Percentiles rank a stretch among this genome's conserved stretches.
These are phyloP conservation scores for Pimpla rufipes DNA, from an alignment of 2,888 invertebrate species.

Conservation along the genomic window DNA sequence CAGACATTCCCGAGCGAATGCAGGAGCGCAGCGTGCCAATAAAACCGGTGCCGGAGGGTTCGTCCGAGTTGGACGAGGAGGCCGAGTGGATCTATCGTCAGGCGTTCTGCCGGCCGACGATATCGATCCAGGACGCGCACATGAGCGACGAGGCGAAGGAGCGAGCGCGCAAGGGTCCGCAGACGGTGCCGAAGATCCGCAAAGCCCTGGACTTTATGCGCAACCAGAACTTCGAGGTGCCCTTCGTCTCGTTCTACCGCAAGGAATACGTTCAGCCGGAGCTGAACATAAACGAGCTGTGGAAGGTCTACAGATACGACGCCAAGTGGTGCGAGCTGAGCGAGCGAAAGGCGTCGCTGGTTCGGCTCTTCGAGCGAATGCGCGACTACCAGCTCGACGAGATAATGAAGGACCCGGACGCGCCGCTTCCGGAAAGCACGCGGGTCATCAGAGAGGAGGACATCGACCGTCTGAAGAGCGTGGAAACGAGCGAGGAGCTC, in stretches of 20 bases:
- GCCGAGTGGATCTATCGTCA: conserved; percentile 98
- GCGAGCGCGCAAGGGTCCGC: conserved; percentile 88
- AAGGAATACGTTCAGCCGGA: conserved; percentile 98
- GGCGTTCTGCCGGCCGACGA: conserved; percentile 93
- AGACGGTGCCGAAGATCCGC: conserved; percentile 93
- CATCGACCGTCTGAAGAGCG: conserved; percentile 90
- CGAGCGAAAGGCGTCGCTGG: conserved; percentile 92
- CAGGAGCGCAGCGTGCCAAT: conserved; percentile 95
- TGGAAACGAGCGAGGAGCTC: conserved; percentile 94
- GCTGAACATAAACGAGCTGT: conserved; percentile 95
- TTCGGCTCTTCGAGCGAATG: conserved; percentile 95
- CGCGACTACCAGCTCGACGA: conserved; percentile 92
- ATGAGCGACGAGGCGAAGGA: conserved; percentile 85
- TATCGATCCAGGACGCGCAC: conserved; percentile 91
- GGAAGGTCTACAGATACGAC: conserved; percentile 97
- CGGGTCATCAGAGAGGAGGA: conserved; percentile 93
- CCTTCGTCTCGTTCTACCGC: conserved; percentile 98
- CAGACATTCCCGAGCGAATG: conserved; percentile 95
- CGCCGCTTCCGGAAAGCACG: conserved; percentile 92
- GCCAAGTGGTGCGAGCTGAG: conserved; percentile 96
- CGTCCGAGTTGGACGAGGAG: conserved; percentile 95
- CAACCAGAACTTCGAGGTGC: conserved; percentile 97
- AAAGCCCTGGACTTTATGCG: conserved; percentile 97
- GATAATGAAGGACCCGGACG: conserved; percentile 87
- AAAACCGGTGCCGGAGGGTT: conserved; percentile 92